Base-by-base conservation (phyloP, 2,113 vertebrate species). In the Cacatua alba region DNA sequence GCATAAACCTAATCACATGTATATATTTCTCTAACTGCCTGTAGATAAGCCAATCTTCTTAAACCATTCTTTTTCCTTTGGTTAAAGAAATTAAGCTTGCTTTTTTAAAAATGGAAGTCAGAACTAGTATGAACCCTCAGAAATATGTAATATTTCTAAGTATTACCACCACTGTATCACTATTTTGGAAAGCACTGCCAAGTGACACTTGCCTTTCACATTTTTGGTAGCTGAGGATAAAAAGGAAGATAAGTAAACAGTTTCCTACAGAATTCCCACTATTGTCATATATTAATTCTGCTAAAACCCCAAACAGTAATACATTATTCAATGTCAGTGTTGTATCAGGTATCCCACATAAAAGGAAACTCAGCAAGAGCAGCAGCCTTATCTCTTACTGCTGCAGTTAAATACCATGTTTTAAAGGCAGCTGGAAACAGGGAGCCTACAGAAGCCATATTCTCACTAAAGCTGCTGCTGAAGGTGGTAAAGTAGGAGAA, bases 401-500 rank as follows among this genome's bases (percentile, higher is more conserved):
- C 68, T 49, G 31, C 31, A 13, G 9, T 12, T 16, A 35, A 53
- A n/a, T 39, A 6, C 11, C 2, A 5, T 8, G 10, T 17, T 60
- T 37, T n/a, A 26, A 17, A 48, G 39, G 31, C 2, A 0, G 21
- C n/a, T 69, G 59, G 65, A 18, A 76, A 12, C 7, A n/a, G 31
- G 24, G 60, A 74, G 25, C 18, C 18, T 17, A 5, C 9, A 59
- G n/a, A 9, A 43, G 8, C 29, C 1, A 0, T 12, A 3, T 16
- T 48, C 37, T 37, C 44, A 12, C n/a, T 14, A 8, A n/a, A 39
- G 8, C 43, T 65, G 39, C 35, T 44, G 23, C 17, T n/a, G 43
- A 49, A 64, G 29, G 41, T 0, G 1, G 29, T 13, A 59, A 64
- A 70, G 39, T n/a, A 37, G 10, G 16, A 46, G 9, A 64, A 15